phyloP scores from a whole-genome alignment of 2,113 vertebrate species.

The Microcebus ravelobensis region DNA sequence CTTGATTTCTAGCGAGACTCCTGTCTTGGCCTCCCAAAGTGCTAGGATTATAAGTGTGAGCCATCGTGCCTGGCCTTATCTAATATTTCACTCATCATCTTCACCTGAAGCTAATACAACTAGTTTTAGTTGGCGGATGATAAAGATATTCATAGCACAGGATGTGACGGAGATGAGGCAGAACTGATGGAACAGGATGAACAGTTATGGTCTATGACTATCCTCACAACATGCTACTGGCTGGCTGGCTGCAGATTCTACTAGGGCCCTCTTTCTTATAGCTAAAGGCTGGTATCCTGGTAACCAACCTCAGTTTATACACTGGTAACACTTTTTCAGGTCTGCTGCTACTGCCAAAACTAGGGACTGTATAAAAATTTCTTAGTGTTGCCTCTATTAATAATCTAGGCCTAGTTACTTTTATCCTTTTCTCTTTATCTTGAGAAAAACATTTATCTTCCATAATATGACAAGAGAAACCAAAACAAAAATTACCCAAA shows the following conservation, averaged over 20 bases:
- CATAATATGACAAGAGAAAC: background rate
- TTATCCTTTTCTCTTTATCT: constrained; percentile 16
- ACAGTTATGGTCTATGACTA: background rate
- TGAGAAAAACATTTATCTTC: background rate
- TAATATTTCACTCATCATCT: constrained; percentile 18
- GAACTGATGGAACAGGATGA: background rate
- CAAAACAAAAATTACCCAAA: constrained; percentile 15
- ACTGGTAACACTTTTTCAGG: background rate
- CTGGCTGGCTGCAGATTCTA: background rate
- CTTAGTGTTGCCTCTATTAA: constrained; percentile 8
- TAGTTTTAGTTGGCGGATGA: background rate
- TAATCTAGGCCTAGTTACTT: background rate
- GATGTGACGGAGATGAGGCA: background rate
- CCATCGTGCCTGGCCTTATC: background rate
- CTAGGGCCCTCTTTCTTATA: background rate
- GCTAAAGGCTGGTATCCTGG: background rate
- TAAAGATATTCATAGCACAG: background rate
- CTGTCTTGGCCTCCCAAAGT: too few species aligned
- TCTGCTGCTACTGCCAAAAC: background rate
- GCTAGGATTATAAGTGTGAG: too few species aligned
- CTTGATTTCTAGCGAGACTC: too few species aligned
- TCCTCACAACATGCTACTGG: background rate
- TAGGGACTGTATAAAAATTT: background rate
- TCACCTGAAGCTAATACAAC: constrained; percentile 35
- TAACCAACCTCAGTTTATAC: constrained; percentile 9